Evolutionary conservation across 2,797 vertebrate genomes (phyloP).

Genomic region (Muraenolepis orangiensis): DNA sequence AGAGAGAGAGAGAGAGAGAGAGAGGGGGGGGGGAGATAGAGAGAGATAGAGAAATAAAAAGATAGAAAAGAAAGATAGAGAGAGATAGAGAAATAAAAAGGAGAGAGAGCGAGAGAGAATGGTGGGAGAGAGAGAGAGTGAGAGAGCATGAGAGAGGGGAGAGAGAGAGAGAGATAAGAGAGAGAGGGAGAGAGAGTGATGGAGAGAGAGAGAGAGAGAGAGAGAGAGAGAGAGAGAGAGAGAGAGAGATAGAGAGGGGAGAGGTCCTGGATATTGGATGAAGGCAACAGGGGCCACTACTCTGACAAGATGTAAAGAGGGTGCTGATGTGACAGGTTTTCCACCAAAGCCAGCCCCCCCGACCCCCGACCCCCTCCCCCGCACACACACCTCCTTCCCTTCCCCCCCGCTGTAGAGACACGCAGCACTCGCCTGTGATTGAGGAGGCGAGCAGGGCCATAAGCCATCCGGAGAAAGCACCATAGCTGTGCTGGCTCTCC

Average conservation of each 20-base stretch:
- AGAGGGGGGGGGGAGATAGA: no score
- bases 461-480: neutral
- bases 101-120: no score
- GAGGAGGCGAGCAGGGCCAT: conserved; percentile 2
- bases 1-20: no score
- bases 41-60: no score
- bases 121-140: no score
- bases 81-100: no score
- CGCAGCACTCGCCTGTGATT: conserved; percentile 31
- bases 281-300: conserved; percentile 47
- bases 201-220: no score
- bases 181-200: no score
- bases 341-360: conserved; percentile 38
- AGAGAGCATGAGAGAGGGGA: no score
- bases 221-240: neutral
- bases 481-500: neutral
- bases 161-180: no score
- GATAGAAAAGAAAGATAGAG: no score
- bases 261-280: conserved; percentile 39
- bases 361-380: conserved; percentile 38
- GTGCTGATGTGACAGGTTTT: conserved; percentile 55
- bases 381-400: neutral
- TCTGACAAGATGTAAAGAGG: conserved; percentile 51
- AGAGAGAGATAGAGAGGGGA: conserved; percentile 16
- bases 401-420: conserved; percentile 49